These are phyloP conservation scores for Spea multiplicata DNA, from an alignment of 2,113 vertebrate genomes.

Conservation along the genomic window DNA sequence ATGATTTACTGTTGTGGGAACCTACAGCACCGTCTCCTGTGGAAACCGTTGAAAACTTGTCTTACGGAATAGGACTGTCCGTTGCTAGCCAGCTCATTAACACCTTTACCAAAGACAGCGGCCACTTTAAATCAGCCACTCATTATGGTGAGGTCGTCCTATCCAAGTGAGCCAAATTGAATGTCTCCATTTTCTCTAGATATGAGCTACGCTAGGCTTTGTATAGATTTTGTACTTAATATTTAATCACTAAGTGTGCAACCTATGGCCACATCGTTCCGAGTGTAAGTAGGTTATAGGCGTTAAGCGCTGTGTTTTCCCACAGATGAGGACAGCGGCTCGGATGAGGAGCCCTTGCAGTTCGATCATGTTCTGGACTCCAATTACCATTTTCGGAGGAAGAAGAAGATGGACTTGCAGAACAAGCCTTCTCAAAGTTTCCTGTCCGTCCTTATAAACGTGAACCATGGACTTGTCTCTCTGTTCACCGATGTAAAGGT, in stretches of 20 bases:
- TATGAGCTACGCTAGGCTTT: too few species aligned
- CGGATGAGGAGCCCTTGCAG: conserved; percentile 88
- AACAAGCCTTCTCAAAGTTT: conserved; percentile 87
- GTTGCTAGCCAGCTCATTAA: conserved; percentile 96
- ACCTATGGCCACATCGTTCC: too few species aligned
- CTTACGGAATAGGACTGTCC: conserved; percentile 90
- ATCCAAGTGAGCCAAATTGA: too few species aligned
- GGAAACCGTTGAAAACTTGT: conserved; percentile 92
- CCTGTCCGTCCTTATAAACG: conserved; percentile 82
- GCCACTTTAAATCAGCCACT: conserved; percentile 82
- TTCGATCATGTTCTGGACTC: conserved; percentile 81
- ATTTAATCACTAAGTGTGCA: too few species aligned
- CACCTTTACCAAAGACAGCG: conserved; percentile 92
- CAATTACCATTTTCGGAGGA: conserved; percentile 81
- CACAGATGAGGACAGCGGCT: conserved; percentile 92
- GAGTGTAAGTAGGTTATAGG: too few species aligned
- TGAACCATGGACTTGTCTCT: conserved; percentile 86
- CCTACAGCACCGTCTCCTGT: conserved; percentile 96
- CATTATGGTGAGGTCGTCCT: conserved; percentile 74
- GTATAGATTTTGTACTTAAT: conserved; percentile 32
- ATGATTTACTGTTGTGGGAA: conserved; percentile 94
- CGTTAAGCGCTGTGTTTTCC: not conserved
- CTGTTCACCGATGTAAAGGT: conserved; percentile 88
- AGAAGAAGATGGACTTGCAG: conserved; percentile 81
- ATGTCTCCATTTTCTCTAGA: too few species aligned